Evolutionary conservation across 2,888 invertebrate species (phyloP), one percentile per base, ranked within the genome.

Genomic region (Hirtodrosophila histrioides): DNA sequence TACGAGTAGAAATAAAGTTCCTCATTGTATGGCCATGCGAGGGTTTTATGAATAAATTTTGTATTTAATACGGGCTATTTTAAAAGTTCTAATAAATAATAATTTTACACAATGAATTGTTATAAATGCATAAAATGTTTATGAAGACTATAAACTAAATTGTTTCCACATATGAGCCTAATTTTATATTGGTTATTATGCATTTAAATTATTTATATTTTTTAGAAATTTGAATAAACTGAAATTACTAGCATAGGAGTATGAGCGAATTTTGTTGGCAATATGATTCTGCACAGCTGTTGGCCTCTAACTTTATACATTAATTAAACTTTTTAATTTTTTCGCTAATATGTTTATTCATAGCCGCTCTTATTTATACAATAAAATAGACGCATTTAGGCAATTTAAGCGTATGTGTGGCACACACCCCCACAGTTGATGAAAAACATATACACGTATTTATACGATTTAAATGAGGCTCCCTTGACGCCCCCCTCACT

Each of bases 401-500:
- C 36, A 53, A 66, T 49, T 56, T 44, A 17, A 17, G 17, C 1
- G 17, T 17, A 44, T 40, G n/a, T 53, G 33, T 40, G 51, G 44
- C 46, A 23, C 9, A 36, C 27, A 24, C 9, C 6, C 6, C 27
- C 11, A 9, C 17, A 45, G 37, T 31, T 45, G 46, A 31, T 39
- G 49, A 23, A 5, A 12, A 31, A 31, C 31, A 31, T 5, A 44
- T 33, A 23, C 6, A 12, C 53, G 57, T 68, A 67, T 72, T 65
- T 65, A 70, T 75, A 45, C 43, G 49, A 43, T 63, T 75, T 67
- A 61, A 63, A 56, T 69, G 40, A 50, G 51, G 31, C 46, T 63
- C 69, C 69, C 69, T 48, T 37, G 69, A 67, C 64, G 53, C 57
- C 43, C 33, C 58, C 43, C 45, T 57, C 45, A 68, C n/a, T n/a